Conservation (phyloP, 2,888 invertebrate genomes). For the Heliconius cydno region DNA sequence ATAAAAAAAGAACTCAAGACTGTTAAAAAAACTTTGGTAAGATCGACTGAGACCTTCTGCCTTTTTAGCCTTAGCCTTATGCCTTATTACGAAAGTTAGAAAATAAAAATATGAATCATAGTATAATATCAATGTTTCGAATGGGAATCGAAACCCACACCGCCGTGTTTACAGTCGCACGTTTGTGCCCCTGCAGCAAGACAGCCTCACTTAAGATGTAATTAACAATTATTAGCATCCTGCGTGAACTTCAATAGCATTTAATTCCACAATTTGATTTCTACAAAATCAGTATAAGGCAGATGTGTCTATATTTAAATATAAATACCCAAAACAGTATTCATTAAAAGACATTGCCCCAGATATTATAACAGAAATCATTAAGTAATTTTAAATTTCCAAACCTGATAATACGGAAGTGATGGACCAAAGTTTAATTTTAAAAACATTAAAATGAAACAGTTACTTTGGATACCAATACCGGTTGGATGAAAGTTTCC, state of each 20-base stretch:
- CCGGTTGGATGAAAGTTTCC: slow-evolving; percentile 37
- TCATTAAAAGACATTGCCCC: not conserved
- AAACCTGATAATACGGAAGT: slow-evolving; percentile 29
- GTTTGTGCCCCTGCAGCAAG: no score
- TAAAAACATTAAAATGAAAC: slow-evolving; percentile 37
- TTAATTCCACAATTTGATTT: not conserved
- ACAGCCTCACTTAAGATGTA: no score
- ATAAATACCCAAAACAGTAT: not conserved
- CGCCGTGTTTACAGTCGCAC: no score
- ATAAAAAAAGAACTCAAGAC: no score
- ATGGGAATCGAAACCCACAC: no score
- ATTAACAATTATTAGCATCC: no score
- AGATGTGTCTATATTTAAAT: not conserved
- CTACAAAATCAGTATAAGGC: not conserved
- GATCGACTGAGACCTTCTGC: no score
- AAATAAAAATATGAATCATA: no score
- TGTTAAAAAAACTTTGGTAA: no score
- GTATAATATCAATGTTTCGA: no score
- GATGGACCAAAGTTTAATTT: slow-evolving; percentile 30
- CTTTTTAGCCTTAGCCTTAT: no score
- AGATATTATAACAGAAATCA: not conserved
- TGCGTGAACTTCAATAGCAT: not conserved
- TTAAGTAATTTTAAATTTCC: slow-evolving; percentile 1
- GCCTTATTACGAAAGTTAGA: no score
- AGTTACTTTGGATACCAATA: slow-evolving; percentile 32